Base-by-base conservation (phyloP, 64 coral and sea anemone genomes). In the Stylophora pistillata region DNA sequence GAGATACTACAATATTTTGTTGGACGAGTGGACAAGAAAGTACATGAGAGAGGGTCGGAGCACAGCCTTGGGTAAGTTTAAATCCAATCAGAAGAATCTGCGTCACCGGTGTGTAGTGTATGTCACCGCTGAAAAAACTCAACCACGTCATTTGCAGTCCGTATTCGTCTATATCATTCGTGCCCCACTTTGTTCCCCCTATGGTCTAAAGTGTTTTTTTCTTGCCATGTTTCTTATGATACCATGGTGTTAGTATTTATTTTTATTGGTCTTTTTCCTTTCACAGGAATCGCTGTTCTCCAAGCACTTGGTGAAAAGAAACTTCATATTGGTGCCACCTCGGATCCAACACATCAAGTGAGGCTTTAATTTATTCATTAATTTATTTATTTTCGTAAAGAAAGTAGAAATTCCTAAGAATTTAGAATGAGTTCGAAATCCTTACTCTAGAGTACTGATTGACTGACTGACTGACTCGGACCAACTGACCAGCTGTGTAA, bases 1-100 rank as follows among this genome's bases (percentile, higher is more conserved):
- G 96, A 79, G 96, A 69, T 98, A 99, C 53, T 89, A 95, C 71
- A 94, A 99, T 30, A 86, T 99, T 30, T 80, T 99, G 14, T 53
- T 99, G 56, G 97, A 99, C 63, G 97, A 99, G 60, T 99, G 97
- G 97, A 95, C 88, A 15, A 95, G 94, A 71, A 99, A 95, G 73
- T 99, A 95, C 87, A 87, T 99, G 87, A 93, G 97, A 56, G 97
- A 99, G 30, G 97, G 97, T 20, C 90, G 97, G 2, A 95, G 97
- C 30, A 99, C 91, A 47, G 89, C 87, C 20, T 53, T 99, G 73
- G 93, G 97, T 99, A 79, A 88, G 78, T 55, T 29, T 58, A 5
- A 58, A 15, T 14, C 7, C 37, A 47, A 2, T 28, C 10, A 60
- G 21, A 23, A 77, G 15, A 13, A 70, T 2, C 9, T n/a, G 0